Conservation (phyloP, 2,113 vertebrate species). For the Pelvicachromis taeniatus region DNA sequence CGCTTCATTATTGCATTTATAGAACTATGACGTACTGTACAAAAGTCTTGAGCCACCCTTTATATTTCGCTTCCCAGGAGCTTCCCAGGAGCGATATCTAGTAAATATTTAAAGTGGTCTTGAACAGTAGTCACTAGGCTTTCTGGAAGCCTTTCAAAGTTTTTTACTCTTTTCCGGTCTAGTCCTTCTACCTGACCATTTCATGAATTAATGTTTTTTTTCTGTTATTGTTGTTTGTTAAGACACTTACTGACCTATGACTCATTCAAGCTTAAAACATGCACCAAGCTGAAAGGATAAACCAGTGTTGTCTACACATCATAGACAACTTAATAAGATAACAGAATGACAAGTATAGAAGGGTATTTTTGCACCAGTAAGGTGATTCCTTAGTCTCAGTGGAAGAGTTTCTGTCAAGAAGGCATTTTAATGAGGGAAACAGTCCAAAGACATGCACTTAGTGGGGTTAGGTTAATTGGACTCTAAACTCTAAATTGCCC, state of each 20-base stretch:
- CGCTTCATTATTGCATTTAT: not conserved
- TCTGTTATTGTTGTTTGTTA: not conserved
- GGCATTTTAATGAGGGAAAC: not conserved
- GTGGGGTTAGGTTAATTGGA: too few relatives aligned
- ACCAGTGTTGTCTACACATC: not conserved
- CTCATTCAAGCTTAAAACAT: not conserved
- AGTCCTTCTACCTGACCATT: not conserved
- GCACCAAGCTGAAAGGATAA: too few relatives aligned
- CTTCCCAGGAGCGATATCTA: not conserved
- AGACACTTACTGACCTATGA: not conserved
- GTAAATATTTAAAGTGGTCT: not conserved
- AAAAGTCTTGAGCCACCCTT: not conserved
- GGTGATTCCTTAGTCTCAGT: not conserved
- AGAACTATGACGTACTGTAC: not conserved
- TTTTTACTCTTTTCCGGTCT: not conserved
- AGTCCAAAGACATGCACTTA: too few relatives aligned
- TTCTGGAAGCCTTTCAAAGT: not conserved
- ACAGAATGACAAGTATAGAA: not conserved
- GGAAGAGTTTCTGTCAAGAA: not conserved
- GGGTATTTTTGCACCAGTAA: not conserved
- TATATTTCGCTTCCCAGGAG: not conserved
- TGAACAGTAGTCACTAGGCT: not conserved
- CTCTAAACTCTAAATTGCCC: too few relatives aligned
- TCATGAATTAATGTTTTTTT: not conserved
- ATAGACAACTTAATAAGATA: not conserved